These are phyloP conservation scores for Sinocyclocheilus maitianheensis DNA, from an alignment of 2,113 vertebrate species.

Conservation along the genomic window DNA sequence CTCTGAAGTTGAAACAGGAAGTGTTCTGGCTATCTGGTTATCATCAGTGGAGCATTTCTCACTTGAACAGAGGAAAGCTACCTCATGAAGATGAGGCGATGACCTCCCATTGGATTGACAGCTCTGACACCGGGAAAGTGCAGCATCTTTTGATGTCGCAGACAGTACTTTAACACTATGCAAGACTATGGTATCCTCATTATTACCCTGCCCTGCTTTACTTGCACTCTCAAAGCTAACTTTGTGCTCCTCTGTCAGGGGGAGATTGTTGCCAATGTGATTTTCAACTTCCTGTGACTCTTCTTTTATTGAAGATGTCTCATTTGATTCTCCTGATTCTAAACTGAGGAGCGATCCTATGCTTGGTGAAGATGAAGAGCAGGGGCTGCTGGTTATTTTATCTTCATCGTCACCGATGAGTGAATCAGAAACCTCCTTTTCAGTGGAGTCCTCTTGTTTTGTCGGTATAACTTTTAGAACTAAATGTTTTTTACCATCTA, in stretches of 20 bases:
- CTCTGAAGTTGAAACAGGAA: slow-evolving; percentile 17
- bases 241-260: slow-evolving; percentile 35
- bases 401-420: slow-evolving; percentile 58
- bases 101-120: slow-evolving; percentile 18
- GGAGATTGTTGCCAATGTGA: slow-evolving; percentile 23
- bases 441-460: slow-evolving; percentile 73
- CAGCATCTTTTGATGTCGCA: slow-evolving; percentile 32
- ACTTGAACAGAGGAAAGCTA: background rate
- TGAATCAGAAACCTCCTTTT: slow-evolving; percentile 62
- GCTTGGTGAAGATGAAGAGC: slow-evolving; percentile 59
- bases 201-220: background rate
- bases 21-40: background rate
- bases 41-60: slow-evolving; percentile 14
- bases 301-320: slow-evolving; percentile 63
- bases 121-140: background rate
- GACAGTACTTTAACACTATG: slow-evolving; percentile 19
- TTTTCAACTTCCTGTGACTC: slow-evolving; percentile 72
- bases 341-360: slow-evolving; percentile 49
- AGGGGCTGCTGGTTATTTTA: slow-evolving; percentile 48
- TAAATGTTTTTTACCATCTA: slow-evolving; percentile 95
- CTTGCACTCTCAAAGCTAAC: slow-evolving; percentile 28
- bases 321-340: slow-evolving; percentile 45
- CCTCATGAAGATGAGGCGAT: slow-evolving; percentile 14
- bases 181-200: background rate
- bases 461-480: slow-evolving; percentile 92